These are phyloP conservation scores for Idaea dimidiata DNA, from an alignment of 2,888 invertebrate species.

Conservation along the genomic window DNA sequence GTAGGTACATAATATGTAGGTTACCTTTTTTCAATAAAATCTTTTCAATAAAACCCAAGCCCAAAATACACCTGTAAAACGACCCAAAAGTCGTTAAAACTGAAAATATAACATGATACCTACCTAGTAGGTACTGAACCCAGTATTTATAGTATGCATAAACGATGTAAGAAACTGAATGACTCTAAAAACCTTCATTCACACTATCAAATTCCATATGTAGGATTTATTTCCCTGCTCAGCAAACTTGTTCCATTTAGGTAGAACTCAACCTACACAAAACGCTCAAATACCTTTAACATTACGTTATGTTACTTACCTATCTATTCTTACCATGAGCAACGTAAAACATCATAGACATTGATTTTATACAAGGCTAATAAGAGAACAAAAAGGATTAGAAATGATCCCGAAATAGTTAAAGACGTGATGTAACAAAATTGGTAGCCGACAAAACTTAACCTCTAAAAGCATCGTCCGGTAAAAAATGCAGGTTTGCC, in stretches of 20 bases:
- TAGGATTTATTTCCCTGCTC: background rate
- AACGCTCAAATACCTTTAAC: background rate
- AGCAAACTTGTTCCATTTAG: background rate
- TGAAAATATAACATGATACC: background rate
- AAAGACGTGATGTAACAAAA: constrained; percentile 5
- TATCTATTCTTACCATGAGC: background rate
- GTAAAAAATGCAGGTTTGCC: constrained; percentile 66
- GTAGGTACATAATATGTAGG: too few species aligned
- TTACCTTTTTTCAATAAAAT: too few species aligned
- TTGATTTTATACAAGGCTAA: background rate
- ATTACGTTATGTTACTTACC: background rate
- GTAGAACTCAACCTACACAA: background rate
- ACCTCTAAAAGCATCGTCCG: constrained; percentile 71
- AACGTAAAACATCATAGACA: background rate
- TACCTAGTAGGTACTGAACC: background rate
- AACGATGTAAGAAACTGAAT: background rate
- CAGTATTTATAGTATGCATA: background rate
- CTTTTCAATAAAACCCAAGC: too few species aligned
- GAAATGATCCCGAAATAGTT: background rate
- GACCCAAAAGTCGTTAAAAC: too few species aligned
- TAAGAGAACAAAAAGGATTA: background rate
- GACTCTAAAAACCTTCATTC: background rate
- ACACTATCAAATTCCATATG: background rate
- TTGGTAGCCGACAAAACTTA: constrained; percentile 51
- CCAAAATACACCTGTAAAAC: too few species aligned